phyloP scores from a whole-genome alignment of 2,113 vertebrate genomes.

The Mastomys natalensis region DNA sequence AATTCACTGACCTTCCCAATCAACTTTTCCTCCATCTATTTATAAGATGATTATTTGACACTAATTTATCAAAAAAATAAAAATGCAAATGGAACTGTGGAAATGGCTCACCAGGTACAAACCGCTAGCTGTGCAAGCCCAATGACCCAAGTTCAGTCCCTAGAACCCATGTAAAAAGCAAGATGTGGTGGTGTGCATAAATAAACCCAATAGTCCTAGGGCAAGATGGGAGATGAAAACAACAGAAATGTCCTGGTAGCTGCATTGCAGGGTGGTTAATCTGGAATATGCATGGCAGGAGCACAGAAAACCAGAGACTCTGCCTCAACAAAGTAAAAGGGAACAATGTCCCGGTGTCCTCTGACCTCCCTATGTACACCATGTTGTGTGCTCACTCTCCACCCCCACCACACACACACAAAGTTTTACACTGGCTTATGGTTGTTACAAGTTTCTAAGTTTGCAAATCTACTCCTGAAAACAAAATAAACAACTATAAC shows the following conservation, averaged over 20 bases:
- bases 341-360: not conserved
- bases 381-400: not conserved
- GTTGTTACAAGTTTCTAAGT: slow-evolving; percentile 10
- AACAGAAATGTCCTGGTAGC: not conserved
- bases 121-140: not conserved
- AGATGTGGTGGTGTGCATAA: not conserved
- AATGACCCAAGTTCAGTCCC: not conserved
- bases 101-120: not conserved
- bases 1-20: not conserved
- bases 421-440: not conserved
- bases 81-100: too few relatives aligned
- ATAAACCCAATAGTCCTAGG: not conserved
- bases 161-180: not conserved
- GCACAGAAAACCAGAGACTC: not conserved
- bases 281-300: not conserved
- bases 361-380: not conserved
- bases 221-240: not conserved
- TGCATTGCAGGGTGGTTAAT: not conserved
- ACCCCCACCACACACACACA: not conserved
- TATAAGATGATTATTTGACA: slow-evolving; percentile 20
- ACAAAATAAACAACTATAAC: not conserved
- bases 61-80: slow-evolving; percentile 56
- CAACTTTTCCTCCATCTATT: slow-evolving; percentile 6
- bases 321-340: not conserved
- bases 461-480: slow-evolving; percentile 43